Evolutionary conservation across 2,888 invertebrate genomes (phyloP).

Genomic region (Nomada goodeniana): DNA sequence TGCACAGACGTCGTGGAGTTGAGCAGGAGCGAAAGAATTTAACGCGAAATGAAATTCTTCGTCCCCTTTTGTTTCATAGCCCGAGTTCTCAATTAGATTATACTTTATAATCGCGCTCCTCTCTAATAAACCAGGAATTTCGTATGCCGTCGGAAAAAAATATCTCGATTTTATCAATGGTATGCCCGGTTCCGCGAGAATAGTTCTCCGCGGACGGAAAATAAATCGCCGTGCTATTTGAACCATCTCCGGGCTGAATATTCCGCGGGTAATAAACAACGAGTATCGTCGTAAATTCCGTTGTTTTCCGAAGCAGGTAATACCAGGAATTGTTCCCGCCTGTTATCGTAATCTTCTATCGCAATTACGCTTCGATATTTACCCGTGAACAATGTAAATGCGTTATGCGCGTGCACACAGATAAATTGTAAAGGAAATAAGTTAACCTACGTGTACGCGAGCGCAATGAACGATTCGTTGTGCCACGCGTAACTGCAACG

Average conservation of each 20-base stretch:
- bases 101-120: constrained; percentile 9
- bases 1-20: not conserved
- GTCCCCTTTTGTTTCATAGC: not conserved
- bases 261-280: constrained; percentile 26
- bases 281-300: constrained; percentile 25
- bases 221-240: not conserved
- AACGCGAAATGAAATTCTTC: constrained; percentile 10
- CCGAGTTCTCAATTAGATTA: constrained; percentile 2
- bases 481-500: constrained; percentile 39
- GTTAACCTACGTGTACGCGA: constrained; percentile 36
- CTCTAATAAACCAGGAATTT: constrained; percentile 3
- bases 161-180: not conserved
- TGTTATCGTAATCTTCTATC: constrained; percentile 57
- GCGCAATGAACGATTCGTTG: constrained; percentile 59
- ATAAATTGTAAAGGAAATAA: constrained; percentile 54
- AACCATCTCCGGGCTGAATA: constrained; percentile 23
- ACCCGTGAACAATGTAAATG: constrained; percentile 36
- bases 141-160: not conserved
- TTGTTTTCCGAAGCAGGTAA: not conserved
- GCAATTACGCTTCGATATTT: constrained; percentile 56
- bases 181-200: not conserved
- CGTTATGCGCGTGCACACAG: constrained; percentile 21
- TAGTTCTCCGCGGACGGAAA: not conserved
- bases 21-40: not conserved
- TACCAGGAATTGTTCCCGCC: not conserved